Conservation (phyloP, 2,888 invertebrate species). For the Pachydiplax longipennis region DNA sequence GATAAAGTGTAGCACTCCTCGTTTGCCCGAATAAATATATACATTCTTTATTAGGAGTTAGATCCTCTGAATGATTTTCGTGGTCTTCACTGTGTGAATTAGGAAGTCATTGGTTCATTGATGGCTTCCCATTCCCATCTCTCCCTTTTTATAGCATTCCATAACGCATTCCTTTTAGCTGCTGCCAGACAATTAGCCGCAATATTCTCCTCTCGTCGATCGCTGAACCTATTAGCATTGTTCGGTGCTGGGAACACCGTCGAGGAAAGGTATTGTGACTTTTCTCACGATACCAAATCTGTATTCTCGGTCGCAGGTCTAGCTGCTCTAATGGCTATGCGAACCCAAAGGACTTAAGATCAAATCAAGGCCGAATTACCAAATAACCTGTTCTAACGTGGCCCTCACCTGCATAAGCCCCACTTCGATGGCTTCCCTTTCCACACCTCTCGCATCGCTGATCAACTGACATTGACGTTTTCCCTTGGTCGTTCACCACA, state of each 20-base stretch:
- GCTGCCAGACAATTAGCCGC: too few relatives aligned
- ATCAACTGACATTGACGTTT: slow-evolving; percentile 22
- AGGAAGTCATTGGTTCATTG: too few relatives aligned
- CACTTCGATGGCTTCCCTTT: slow-evolving; percentile 6
- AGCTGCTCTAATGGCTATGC: not conserved
- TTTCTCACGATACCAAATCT: not conserved
- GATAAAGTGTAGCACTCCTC: too few relatives aligned
- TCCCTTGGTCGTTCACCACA: not conserved
- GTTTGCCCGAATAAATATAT: too few relatives aligned
- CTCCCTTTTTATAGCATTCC: too few relatives aligned
- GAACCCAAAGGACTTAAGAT: not conserved
- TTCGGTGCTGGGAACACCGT: not conserved
- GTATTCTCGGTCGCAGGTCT: not conserved
- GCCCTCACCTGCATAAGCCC: not conserved
- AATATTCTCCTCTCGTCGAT: not conserved
- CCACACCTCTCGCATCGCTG: slow-evolving; percentile 15
- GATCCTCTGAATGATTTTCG: too few relatives aligned
- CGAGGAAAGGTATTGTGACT: not conserved
- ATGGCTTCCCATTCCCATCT: too few relatives aligned
- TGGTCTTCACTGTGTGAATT: too few relatives aligned
- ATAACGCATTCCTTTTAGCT: too few relatives aligned
- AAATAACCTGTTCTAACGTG: slow-evolving; percentile 5
- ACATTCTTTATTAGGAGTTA: too few relatives aligned
- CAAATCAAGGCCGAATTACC: slow-evolving; percentile 28
- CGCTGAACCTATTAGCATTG: not conserved